Evolutionary conservation across 2,888 invertebrate genomes (phyloP), one percentile per base, ranked within the genome.

Genomic region (Sphaeridia pumilis): DNA sequence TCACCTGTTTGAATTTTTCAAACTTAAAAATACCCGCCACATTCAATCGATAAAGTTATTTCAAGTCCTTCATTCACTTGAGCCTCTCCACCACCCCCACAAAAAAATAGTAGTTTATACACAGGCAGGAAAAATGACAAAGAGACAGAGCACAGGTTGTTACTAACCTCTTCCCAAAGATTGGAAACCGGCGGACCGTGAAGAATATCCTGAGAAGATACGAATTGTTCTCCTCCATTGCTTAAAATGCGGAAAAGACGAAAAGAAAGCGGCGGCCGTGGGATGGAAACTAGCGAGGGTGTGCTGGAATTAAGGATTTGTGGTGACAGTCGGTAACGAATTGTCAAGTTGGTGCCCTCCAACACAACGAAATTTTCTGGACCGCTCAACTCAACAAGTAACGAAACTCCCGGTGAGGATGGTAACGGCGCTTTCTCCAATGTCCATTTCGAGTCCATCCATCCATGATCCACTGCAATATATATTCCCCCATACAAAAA

Each of bases 361-460:
- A 65, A 56, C 46, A 63, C 63, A 54, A 63, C 57, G 36, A 62
- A 59, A 54, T 59, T 49, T 46, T 53, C 51, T 24, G 62, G 60
- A 45, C 60, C 63, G 31, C 52, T 53, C 48, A 63, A 48, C 50
- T 65, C 63, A 48, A 63, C 55, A 25, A 26, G 45, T 10, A 35
- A 43, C n/a, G 43, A 34, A 36, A 20, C 27, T 20, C 26, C 47
- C 21, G 28, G 36, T 5, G 38, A 17, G 12, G 7, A 4, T 36
- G 36, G 36, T 34, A 25, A 20, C 34, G 7, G 10, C 24, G 20
- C 43, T 43, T 24, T 24, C 22, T 43, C 25, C n/a, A 22, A 24
- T n/a, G 22, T 21, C 43, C 25, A 24, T 24, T 24, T 26, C 44
- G 28, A 35, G 44, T 50, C 50, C 50, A 50, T 44, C 34, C 44